phyloP scores from a whole-genome alignment of 2,797 vertebrate species.

The Cyprinodon diabolis region DNA sequence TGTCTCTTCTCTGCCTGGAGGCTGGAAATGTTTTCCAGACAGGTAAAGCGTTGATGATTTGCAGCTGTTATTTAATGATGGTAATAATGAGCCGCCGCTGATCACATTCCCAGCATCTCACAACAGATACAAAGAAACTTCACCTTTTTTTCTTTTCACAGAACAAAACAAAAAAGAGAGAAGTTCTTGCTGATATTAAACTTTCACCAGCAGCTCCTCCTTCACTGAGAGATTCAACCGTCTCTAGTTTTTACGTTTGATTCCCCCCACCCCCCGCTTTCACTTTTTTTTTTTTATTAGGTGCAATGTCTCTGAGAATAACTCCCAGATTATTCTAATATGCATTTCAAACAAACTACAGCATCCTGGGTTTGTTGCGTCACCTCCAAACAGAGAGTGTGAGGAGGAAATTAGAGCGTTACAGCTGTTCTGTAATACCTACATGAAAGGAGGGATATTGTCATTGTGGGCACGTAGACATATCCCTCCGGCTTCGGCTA shows the following conservation, averaged over 20 bases:
- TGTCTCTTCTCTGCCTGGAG: not conserved
- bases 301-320: slow-evolving; percentile 3
- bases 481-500: not conserved
- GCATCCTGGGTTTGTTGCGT: not conserved
- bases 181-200: slow-evolving; percentile 8
- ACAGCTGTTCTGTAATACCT: slow-evolving; percentile 5
- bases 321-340: slow-evolving; percentile 26
- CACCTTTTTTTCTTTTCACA: not conserved
- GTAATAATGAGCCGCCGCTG: not conserved
- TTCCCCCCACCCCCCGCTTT: slow-evolving; percentile 25
- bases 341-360: slow-evolving; percentile 39
- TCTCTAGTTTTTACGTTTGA: slow-evolving; percentile 5
- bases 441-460: not conserved
- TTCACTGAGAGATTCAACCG: not conserved
- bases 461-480: not conserved
- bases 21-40: not conserved
- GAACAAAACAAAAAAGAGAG: not conserved
- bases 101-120: not conserved
- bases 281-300: slow-evolving; percentile 14
- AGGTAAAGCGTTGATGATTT: not conserved
- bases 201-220: slow-evolving; percentile 6
- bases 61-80: not conserved
- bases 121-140: not conserved
- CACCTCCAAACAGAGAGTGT: not conserved
- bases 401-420: slow-evolving; percentile 13